phyloP scores from a whole-genome alignment of 2,888 invertebrate species.

The Machimus atricapillus region DNA sequence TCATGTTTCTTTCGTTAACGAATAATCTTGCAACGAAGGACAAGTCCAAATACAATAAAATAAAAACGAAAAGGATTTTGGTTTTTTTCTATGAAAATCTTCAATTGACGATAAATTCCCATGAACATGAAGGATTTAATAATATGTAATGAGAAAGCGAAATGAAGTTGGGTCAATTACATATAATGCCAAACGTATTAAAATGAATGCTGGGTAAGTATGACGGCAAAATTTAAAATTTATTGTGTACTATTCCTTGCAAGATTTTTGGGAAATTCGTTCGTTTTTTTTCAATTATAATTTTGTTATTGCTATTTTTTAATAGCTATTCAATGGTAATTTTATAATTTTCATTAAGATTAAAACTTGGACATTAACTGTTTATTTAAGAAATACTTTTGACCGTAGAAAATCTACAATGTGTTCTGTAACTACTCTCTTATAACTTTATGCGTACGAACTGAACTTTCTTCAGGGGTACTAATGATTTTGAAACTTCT shows the following conservation, averaged over 20 bases:
- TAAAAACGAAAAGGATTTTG: constrained; percentile 26
- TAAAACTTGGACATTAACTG: neutral
- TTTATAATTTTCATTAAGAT: neutral
- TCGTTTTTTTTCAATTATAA: neutral
- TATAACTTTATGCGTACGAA: neutral
- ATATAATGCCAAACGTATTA: neutral
- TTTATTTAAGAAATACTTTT: neutral
- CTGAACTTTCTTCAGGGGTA: neutral
- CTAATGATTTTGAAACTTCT: neutral
- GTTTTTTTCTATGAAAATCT: constrained; percentile 25
- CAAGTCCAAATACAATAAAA: constrained; percentile 27
- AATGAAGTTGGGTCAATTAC: neutral
- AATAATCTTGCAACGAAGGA: neutral
- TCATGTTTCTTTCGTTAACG: constrained; percentile 39
- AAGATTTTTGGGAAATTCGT: neutral
- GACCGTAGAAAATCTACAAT: neutral
- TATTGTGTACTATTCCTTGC: neutral
- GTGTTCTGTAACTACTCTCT: neutral
- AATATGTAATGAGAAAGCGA: neutral
- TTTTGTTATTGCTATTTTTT: neutral
- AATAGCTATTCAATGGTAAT: neutral
- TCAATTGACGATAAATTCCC: neutral
- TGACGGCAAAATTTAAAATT: neutral
- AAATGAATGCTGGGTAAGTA: neutral
- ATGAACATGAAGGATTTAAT: neutral